Evolutionary conservation across 2,888 invertebrate genomes (phyloP).

Genomic region (Andrena fulva): DNA sequence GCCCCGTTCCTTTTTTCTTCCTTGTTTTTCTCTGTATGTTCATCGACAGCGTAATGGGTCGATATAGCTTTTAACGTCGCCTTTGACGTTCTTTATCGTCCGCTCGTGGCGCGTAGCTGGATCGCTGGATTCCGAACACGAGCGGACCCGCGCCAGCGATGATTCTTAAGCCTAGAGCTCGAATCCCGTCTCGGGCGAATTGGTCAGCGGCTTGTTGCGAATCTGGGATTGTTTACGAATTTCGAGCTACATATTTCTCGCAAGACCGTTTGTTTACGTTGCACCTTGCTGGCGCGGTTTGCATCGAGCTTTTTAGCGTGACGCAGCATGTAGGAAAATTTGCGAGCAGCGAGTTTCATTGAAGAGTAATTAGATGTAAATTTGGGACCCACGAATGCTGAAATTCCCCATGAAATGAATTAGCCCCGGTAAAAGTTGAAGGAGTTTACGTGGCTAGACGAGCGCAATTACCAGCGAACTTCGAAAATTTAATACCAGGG

Average conservation of each 20-base stretch:
- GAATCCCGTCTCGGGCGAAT: background rate
- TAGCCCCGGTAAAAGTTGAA: background rate
- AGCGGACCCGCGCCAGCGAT: background rate
- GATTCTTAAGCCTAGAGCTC: slow-evolving; percentile 1
- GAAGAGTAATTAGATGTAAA: background rate
- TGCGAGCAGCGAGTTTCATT: background rate
- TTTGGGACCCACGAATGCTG: background rate
- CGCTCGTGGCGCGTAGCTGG: background rate
- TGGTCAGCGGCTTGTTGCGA: background rate
- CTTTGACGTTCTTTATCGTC: slow-evolving; percentile 37
- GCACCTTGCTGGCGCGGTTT: background rate
- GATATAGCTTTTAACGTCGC: slow-evolving; percentile 37
- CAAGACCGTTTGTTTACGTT: background rate
- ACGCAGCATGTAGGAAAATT: background rate
- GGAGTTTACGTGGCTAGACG: slow-evolving; percentile 10
- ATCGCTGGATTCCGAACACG: slow-evolving; percentile 11
- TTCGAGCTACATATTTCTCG: background rate
- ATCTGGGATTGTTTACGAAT: background rate
- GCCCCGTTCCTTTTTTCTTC: background rate
- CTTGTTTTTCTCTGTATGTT: slow-evolving; percentile 15
- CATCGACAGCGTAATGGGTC: slow-evolving; percentile 51
- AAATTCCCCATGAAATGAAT: slow-evolving; percentile 9
- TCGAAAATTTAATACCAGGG: slow-evolving; percentile 38
- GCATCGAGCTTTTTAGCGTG: background rate
- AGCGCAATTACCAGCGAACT: slow-evolving; percentile 1